Evolutionary conservation across 1,140 invertebrate genomes (phyloP), one percentile per base, ranked within the genome.

Genomic region (Temnothorax curvispinosus): DNA sequence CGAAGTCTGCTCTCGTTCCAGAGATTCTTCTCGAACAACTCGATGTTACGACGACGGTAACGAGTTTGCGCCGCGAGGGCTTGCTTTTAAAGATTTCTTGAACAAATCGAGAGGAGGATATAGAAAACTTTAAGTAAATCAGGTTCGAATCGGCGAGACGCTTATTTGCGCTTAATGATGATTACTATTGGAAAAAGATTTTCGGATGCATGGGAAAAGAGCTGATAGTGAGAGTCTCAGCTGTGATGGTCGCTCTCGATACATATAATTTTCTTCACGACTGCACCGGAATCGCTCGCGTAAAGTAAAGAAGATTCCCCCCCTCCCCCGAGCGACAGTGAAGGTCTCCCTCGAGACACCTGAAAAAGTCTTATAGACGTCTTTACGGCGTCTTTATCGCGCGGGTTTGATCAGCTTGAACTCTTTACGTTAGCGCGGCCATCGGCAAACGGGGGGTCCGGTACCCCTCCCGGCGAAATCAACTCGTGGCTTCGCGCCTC

Each of bases 371-470:
- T 3, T 13, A 2, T 38, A 65, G 18, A 80, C 44, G 47, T 69
- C 62, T 80, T 41, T 27, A 18, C 32, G 47, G 7, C 18, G 11
- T 3, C 47, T 80, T 27, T 41, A 18, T 80, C 44, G 15, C 47
- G 38, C 47, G 38, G 9, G 6, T 82, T 82, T 82, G 27, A 74
- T 72, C 52, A 74, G 38, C 41, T 82, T 58, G 52, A 74, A 50
- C 52, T 82, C 18, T 21, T 72, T 58, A 47, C 41, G 47, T 60
- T 74, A 47, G 15, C 67, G 52, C 21, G 13, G 2, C 0, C 21
- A 35, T 72, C 21, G 38, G 3, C 18, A 60, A 15, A 41, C 38
- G 38, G 21, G n/a, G n/a, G 38, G 38, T 27, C 8, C 32, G 13
- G 1, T 52, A 1, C 50, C 64, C 9, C 32, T 4, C 13, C 50